Evolutionary conservation across 2,113 vertebrate genomes (phyloP), one percentile per base, ranked within the genome.

Genomic region (Lampris megalopsis): DNA sequence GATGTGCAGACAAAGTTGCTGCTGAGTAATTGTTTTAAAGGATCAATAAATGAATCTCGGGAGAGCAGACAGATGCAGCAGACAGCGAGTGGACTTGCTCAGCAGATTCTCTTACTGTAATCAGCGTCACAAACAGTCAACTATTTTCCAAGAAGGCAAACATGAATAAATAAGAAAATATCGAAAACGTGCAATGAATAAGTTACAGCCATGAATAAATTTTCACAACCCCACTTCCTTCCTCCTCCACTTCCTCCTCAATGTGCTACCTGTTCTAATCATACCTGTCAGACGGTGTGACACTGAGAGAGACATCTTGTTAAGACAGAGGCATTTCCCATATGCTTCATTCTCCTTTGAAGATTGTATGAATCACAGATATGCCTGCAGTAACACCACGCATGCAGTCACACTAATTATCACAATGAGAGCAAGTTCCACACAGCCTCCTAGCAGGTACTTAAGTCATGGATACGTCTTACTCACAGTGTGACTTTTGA

Each of bases 261-360:
- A 67, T 61, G 8, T 41, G 8, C 1, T 9, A 36, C 11, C 54
- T 3, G 7, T 65, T 9, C 56, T 54, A 54, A 73, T 66, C 75
- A 57, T 77, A 80, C 82, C 82, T 82, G 75, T 89, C 77, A 79
- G 61, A 38, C 2, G 7, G 60, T 1, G 9, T 53, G 1, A 43
- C 43, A 48, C 53, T 71, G 74, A 77, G 66, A 62, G 37, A 68
- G 65, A 81, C 70, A 38, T 84, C 64, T 37, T 0, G 45, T 50
- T 74, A 78, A 83, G 82, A 76, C 64, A 38, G 77, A 82, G 59
- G 52, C 24, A 42, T 75, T 81, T 68, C 63, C 77, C 45, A 40
- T 65, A 45, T 5, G 65, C 73, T 66, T 73, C 66, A 56, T 75
- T 71, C 75, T 3, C 6, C 49, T 52, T 3, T 52, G 13, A 52